Evolutionary conservation across 2,888 invertebrate genomes (phyloP).

Genomic region (Lycophotia porphyrea): DNA sequence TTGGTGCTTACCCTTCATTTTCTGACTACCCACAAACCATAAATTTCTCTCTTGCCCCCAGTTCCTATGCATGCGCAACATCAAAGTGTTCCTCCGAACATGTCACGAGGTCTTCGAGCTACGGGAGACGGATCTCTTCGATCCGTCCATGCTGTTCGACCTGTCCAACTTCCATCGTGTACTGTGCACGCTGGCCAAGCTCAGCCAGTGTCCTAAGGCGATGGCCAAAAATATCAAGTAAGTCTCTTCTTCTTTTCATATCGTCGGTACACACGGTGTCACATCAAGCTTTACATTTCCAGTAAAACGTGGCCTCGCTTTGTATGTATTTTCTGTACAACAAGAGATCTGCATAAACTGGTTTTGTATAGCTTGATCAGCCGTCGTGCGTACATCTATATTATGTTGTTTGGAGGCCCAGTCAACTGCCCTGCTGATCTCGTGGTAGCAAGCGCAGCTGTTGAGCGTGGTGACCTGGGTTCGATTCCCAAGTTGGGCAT

Average conservation of each 20-base stretch:
- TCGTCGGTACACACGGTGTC: neutral
- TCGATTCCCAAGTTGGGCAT: too few species aligned
- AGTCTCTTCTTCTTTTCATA: slow-evolving; percentile 79
- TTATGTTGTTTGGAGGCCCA: neutral
- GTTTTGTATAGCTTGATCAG: too few species aligned
- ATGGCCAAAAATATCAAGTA: slow-evolving; percentile 92
- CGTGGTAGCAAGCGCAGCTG: neutral
- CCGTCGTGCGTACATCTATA: too few species aligned
- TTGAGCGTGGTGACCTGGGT: neutral
- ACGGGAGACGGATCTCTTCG: slow-evolving; percentile 96
- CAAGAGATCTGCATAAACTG: too few species aligned
- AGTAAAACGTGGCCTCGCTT: too few species aligned
- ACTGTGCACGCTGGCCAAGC: slow-evolving; percentile 96
- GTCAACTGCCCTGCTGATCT: neutral
- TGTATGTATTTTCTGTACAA: too few species aligned
- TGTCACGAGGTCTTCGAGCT: slow-evolving; percentile 96
- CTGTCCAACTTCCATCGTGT: slow-evolving; percentile 98
- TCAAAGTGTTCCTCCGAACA: slow-evolving; percentile 96
- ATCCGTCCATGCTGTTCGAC: slow-evolving; percentile 98
- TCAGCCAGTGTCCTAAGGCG: slow-evolving; percentile 95
- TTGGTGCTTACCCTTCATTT: neutral
- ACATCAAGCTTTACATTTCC: too few species aligned
- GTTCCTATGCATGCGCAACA: slow-evolving; percentile 99
- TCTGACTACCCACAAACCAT: neutral
- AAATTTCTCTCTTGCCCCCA: slow-evolving; percentile 79